A percentile compares a stretch with the other conserved stretches of the same genome.
Evolutionary conservation across 2,888 invertebrate genomes (phyloP).

Genomic region (Tineola bisselliella): DNA sequence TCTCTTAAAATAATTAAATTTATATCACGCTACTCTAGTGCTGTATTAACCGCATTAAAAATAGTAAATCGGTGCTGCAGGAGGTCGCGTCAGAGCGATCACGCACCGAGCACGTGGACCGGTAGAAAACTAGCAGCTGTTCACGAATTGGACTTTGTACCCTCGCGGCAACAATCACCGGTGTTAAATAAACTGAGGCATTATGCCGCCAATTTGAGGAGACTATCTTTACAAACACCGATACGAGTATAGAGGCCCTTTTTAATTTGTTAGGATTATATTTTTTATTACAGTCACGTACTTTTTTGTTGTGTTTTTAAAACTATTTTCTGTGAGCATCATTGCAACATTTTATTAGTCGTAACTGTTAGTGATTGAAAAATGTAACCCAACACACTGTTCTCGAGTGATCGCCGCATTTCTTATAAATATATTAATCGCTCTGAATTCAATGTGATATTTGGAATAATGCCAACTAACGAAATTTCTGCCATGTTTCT

Average conservation of each 20-base stretch:
- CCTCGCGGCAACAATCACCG: constrained; percentile 1
- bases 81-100: neutral
- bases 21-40: too few relatives aligned
- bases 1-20: too few relatives aligned
- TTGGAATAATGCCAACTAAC: neutral
- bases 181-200: neutral
- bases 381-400: neutral
- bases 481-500: neutral
- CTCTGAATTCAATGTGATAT: neutral
- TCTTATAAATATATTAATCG: neutral
- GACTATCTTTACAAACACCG: too few relatives aligned
- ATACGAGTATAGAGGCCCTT: too few relatives aligned
- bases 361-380: neutral
- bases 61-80: neutral
- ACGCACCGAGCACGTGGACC: constrained; percentile 12
- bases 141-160: constrained; percentile 17
- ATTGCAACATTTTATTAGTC: too few relatives aligned
- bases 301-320: too few relatives aligned
- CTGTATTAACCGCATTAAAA: too few relatives aligned
- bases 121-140: constrained; percentile 16
- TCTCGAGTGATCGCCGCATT: neutral
- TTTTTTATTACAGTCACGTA: too few relatives aligned
- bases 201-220: too few relatives aligned
- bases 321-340: too few relatives aligned
- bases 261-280: too few relatives aligned